Evolutionary conservation across 2,113 vertebrate genomes (phyloP), one percentile per base, ranked within the genome.

Genomic region (Isichthys henryi): DNA sequence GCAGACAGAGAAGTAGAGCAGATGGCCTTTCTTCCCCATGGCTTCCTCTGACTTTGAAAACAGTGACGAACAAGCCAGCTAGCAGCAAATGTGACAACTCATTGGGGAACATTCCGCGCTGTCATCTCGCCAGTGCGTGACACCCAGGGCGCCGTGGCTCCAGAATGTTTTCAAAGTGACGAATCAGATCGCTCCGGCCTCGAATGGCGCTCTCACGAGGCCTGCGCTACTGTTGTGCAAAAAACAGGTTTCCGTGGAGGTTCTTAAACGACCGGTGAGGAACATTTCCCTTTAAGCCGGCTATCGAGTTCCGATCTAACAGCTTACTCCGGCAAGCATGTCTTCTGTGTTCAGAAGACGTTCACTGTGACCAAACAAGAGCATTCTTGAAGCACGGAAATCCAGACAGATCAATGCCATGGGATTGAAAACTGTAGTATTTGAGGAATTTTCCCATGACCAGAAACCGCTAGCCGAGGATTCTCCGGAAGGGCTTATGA

Each of bases 1-100:
- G 74, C 74, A 35, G 74, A 80, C 35, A 80, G 74, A 6, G 6
- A 80, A 80, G 74, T 7, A 7, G 74, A 80, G 35, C 74, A 80
- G 74, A 80, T 80, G 74, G 74, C 74, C 5, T 43, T 19, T 35
- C 74, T 80, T 80, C 74, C 74, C 74, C 74, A 43, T 80, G 74
- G 74, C 74, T 43, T 43, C 74, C 74, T 80, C 74, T 80, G 74
- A 80, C 74, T 80, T 80, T 80, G 74, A 80, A 80, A 80, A 43
- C 74, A 80, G 74, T 80, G 74, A 80, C 74, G 74, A 43, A 43
- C 74, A 80, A 19, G 15, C 74, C 74, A 80, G 74, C 35, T 80
- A 80, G 74, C 35, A 80, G 35, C 74, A 80, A 80, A 80, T 43
- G 74, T 80, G 31, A 43, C 74, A 43, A 80, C 15, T 43, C 74